Base-by-base conservation (phyloP, 2,797 vertebrate genomes). In the Pseudochaenichthys georgianus region DNA sequence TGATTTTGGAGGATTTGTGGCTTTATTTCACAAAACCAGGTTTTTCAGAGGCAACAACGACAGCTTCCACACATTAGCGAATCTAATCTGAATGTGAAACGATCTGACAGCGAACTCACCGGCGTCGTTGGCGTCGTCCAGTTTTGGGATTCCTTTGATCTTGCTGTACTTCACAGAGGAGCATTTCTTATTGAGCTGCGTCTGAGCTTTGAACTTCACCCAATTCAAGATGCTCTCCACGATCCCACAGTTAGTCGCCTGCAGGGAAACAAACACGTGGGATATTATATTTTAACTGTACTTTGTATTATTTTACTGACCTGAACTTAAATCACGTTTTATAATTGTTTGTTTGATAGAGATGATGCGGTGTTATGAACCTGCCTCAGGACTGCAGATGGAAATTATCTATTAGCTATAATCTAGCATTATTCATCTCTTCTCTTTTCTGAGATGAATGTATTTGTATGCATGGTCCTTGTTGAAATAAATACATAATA, bases 201-300 rank as follows among this genome's bases (percentile, higher is more conserved):
- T 94, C 93, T 98, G 98, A 70, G 98, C 98, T 92, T 99, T 99
- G 91, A 99, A 99, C 89, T 96, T 98, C 61, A 99, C 97, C 98
- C 98, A 99, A 88, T 99, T 99, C 92, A 99, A 95, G 70, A 99
- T 96, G 82, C 96, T 99, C 94, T 99, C 98, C 59, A 99, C 97
- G 64, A 99, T 96, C 61, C 98, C 98, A 87, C 97, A 99, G 84
- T 91, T 85, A 70, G 90, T 94, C 34, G 96, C 97, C 98, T 99
- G 87, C 1, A 34, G 23, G 73, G 66, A 7, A 59, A 88, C 59
- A 82, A 52, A 73, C 11, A 81, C 6, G 28, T 28, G 28, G 3
- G 3, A 28, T 28, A 28, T 28, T 28, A 28, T 28, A 28, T 28
- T 28, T 28, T 28, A 28, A 28, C 28, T 28, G 28, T 4, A 28